These are phyloP conservation scores for Apomyelois bistriatella DNA, from an alignment of 2,888 invertebrate species.

Conservation along the genomic window DNA sequence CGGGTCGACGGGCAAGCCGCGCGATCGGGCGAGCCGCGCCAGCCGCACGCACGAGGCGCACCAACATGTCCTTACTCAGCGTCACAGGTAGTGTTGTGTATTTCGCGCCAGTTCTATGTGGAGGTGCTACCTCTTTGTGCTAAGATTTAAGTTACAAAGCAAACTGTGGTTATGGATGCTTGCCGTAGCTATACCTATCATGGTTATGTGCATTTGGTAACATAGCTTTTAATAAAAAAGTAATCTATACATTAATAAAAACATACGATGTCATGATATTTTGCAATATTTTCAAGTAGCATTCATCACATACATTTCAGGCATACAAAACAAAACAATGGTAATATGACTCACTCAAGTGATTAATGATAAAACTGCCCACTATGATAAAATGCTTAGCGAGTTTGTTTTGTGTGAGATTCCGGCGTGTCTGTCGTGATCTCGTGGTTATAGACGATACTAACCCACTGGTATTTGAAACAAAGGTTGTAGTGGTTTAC, in stretches of 20 bases:
- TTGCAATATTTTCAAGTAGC: too few species aligned
- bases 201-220: slow-evolving; percentile 14
- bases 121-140: slow-evolving; percentile 42
- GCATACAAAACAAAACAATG: background rate
- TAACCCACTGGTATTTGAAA: slow-evolving; percentile 19
- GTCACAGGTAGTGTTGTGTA: slow-evolving; percentile 70
- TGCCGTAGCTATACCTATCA: slow-evolving; percentile 38
- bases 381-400: slow-evolving; percentile 6
- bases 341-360: background rate
- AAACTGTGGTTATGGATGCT: slow-evolving; percentile 51
- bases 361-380: background rate
- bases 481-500: slow-evolving; percentile 31
- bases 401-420: slow-evolving; percentile 35
- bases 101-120: slow-evolving; percentile 34
- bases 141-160: slow-evolving; percentile 41
- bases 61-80: slow-evolving; percentile 79
- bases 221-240: background rate
- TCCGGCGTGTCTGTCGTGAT: slow-evolving; percentile 3
- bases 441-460: slow-evolving; percentile 10
- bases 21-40: slow-evolving; percentile 27
- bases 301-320: too few species aligned
- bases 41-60: slow-evolving; percentile 36
- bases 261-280: too few species aligned
- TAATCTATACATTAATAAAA: background rate
- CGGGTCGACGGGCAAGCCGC: slow-evolving; percentile 77